Evolutionary conservation across 2,888 invertebrate species (phyloP).

Genomic region (Athalia circularis): DNA sequence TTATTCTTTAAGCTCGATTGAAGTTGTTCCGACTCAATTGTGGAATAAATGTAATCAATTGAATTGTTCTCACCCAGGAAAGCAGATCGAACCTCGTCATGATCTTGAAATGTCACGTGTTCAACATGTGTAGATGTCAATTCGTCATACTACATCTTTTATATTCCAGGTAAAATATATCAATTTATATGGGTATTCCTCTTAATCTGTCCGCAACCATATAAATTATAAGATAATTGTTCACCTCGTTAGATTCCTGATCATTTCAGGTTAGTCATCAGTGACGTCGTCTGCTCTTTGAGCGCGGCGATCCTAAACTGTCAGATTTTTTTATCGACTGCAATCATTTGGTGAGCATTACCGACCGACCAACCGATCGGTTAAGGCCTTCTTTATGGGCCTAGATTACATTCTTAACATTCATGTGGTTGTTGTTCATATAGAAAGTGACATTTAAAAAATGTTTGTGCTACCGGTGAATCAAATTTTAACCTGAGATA

Average conservation of each 20-base stretch:
- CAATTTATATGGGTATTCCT: too few relatives aligned
- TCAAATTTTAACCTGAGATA: constrained; percentile 1
- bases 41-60: neutral
- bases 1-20: too few relatives aligned
- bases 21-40: too few relatives aligned
- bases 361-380: too few relatives aligned
- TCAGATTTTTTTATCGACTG: too few relatives aligned
- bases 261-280: neutral
- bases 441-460: neutral
- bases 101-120: neutral
- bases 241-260: too few relatives aligned
- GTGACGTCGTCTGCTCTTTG: neutral
- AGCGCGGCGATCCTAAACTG: too few relatives aligned
- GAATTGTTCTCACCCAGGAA: constrained; percentile 54
- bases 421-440: neutral
- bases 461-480: constrained; percentile 9
- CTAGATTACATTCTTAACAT: neutral
- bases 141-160: neutral
- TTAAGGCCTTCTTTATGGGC: too few relatives aligned
- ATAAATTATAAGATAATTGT: too few relatives aligned
- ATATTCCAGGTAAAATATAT: too few relatives aligned
- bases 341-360: too few relatives aligned
- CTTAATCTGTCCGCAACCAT: too few relatives aligned
- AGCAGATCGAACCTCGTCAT: constrained; percentile 53
- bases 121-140: neutral